Percentiles rank a stretch among this genome's conserved stretches.
phyloP scores from a whole-genome alignment of 2,888 invertebrate genomes.

The Euplexia lucipara region DNA sequence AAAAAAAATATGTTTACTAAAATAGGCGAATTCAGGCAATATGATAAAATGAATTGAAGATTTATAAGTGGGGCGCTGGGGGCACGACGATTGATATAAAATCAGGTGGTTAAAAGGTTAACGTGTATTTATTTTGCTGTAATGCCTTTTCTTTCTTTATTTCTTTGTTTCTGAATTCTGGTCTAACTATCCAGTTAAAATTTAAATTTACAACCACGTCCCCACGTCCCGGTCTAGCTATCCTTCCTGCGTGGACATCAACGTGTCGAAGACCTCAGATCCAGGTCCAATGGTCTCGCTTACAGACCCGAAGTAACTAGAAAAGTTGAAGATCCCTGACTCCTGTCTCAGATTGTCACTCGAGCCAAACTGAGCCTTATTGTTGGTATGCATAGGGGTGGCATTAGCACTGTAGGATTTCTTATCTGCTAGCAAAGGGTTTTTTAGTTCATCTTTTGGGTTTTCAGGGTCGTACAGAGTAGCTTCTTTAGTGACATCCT shows the following conservation, averaged over 20 bases:
- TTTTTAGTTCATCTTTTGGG: constrained; percentile 61
- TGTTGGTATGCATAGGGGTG: constrained; percentile 82
- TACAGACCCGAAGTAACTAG: constrained; percentile 91
- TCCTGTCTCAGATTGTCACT: constrained; percentile 84
- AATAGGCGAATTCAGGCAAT: no score
- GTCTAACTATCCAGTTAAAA: constrained; percentile 47
- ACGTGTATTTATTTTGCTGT: no score
- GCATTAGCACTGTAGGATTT: constrained; percentile 84
- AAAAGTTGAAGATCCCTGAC: constrained; percentile 91
- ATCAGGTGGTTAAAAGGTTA: no score
- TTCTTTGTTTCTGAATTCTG: constrained; percentile 28
- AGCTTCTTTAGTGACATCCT: constrained; percentile 76
- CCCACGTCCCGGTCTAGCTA: constrained; percentile 82
- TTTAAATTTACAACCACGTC: constrained; percentile 79
- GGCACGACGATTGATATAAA: no score
- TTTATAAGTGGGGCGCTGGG: no score
- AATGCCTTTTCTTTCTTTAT: no score
- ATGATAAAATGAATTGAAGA: no score
- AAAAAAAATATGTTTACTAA: no score
- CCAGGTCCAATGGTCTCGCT: constrained; percentile 88
- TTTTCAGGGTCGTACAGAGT: constrained; percentile 79
- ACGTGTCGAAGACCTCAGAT: constrained; percentile 91
- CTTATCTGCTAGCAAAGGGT: constrained; percentile 71
- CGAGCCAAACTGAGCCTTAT: constrained; percentile 85
- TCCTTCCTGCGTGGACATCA: constrained; percentile 84